These are phyloP conservation scores for Invenusta paracnida DNA, from an alignment of 2,888 invertebrate species.

Conservation along the genomic window DNA sequence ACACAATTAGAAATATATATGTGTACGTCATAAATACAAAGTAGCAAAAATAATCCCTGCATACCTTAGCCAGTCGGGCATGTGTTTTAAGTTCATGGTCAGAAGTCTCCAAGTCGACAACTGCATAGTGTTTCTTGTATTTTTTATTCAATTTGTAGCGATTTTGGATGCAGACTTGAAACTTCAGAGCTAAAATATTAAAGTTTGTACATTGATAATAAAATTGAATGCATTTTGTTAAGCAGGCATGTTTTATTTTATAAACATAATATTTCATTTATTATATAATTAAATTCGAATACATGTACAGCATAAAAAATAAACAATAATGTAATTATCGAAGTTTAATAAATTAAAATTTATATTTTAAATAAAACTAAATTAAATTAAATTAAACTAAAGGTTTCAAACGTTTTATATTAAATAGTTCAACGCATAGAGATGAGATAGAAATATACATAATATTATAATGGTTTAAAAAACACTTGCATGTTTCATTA, in stretches of 20 bases:
- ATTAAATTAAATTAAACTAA: too few relatives aligned
- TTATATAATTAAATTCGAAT: neutral
- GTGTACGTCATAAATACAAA: neutral
- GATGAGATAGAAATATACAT: too few relatives aligned
- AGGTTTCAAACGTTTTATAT: too few relatives aligned
- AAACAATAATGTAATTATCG: too few relatives aligned
- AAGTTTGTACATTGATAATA: neutral
- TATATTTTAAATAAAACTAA: too few relatives aligned
- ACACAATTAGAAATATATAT: constrained; percentile 1
- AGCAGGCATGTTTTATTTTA: neutral
- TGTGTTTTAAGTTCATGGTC: neutral
- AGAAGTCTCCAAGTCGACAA: constrained; percentile 24
- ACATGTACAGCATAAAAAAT: neutral
- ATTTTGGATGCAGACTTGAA: constrained; percentile 48
- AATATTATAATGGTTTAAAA: too few relatives aligned
- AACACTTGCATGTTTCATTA: too few relatives aligned
- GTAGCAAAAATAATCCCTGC: too few relatives aligned
- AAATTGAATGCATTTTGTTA: neutral
- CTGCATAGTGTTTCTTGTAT: constrained; percentile 33
- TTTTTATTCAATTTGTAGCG: constrained; percentile 48
- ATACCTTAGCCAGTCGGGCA: neutral
- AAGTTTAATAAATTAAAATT: too few relatives aligned
- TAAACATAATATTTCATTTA: constrained; percentile 1
- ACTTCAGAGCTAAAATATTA: constrained; percentile 46
- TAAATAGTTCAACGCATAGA: too few relatives aligned